Evolutionary conservation across 37 sponge, comb jelly and placozoan genomes (phyloP).

Genomic region (Lycopodina hypogea): DNA sequence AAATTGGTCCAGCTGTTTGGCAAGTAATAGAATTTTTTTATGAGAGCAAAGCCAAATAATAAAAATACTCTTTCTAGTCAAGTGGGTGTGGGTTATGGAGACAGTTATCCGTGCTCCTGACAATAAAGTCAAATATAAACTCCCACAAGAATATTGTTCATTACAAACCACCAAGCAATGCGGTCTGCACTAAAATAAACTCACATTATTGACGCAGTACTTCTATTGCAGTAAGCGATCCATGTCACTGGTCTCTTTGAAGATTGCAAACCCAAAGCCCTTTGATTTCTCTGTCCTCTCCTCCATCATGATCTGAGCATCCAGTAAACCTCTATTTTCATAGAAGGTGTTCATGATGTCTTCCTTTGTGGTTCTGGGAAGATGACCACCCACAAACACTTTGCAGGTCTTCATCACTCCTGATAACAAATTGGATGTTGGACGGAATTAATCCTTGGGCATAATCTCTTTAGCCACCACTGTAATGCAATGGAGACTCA

Average conservation of each 20-base stretch:
- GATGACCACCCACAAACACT: constrained; percentile 66
- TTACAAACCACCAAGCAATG: no score
- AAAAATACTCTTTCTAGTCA: no score
- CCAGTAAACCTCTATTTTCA: constrained; percentile 6
- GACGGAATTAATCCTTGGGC: constrained; percentile 33
- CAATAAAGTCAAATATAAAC: no score
- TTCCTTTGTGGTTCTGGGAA: constrained; percentile 37
- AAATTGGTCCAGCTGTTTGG: no score
- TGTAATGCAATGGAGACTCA: not conserved
- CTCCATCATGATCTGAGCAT: constrained; percentile 39
- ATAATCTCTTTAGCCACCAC: constrained; percentile 54
- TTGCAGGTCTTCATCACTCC: constrained; percentile 19
- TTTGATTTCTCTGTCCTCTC: constrained; percentile 38
- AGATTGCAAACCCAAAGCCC: constrained; percentile 66
- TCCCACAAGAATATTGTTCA: no score
- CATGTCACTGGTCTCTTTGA: constrained; percentile 31
- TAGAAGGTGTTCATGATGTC: constrained; percentile 30
- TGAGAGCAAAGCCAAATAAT: no score
- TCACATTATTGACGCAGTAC: constrained; percentile 5
- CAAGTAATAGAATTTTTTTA: no score
- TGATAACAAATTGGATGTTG: not conserved
- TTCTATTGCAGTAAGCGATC: constrained; percentile 41
- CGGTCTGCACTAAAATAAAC: no score
- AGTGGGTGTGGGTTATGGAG: no score
- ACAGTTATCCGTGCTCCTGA: no score